A percentile compares a stretch with the other conserved stretches of the same genome.
phyloP scores from a whole-genome alignment of 1,140 invertebrate genomes.

The Lanistes nyassanus region DNA sequence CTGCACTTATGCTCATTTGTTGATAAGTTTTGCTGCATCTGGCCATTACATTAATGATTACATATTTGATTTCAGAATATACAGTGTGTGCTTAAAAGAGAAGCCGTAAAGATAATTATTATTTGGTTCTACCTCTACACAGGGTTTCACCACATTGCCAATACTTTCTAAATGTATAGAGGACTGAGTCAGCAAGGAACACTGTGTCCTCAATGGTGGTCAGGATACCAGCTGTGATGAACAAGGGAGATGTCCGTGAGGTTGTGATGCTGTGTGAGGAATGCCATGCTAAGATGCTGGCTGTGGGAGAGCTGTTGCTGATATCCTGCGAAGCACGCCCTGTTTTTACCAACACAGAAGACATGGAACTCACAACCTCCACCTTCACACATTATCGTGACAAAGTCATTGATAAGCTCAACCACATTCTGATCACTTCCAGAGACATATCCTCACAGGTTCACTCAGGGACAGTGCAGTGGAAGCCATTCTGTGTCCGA shows the following conservation, averaged over 20 bases:
- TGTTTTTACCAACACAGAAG: slow-evolving; percentile 34
- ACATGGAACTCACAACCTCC: slow-evolving; percentile 27
- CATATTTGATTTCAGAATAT: too few relatives aligned
- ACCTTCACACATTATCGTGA: slow-evolving; percentile 40
- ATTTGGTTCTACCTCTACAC: too few relatives aligned
- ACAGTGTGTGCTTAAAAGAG: too few relatives aligned
- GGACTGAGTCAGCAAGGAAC: too few relatives aligned
- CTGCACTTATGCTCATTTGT: too few relatives aligned
- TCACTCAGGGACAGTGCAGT: slow-evolving; percentile 28
- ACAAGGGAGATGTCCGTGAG: slow-evolving; percentile 34
- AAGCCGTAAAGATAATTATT: too few relatives aligned
- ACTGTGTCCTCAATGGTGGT: too few relatives aligned
- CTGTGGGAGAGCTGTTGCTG: slow-evolving; percentile 53
- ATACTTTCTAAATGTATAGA: too few relatives aligned
- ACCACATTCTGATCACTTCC: slow-evolving; percentile 39
- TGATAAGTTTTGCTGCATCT: too few relatives aligned
- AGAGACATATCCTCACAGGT: slow-evolving; percentile 36
- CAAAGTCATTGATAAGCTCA: slow-evolving; percentile 38
- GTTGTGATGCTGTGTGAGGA: slow-evolving; percentile 48
- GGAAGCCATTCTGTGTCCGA: slow-evolving; percentile 39
- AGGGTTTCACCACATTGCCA: too few relatives aligned
- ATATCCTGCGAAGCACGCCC: slow-evolving; percentile 52
- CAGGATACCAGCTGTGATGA: slow-evolving; percentile 33
- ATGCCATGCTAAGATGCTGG: slow-evolving; percentile 49
- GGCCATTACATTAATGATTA: too few relatives aligned